Conservation (phyloP, 2,113 vertebrate species). For the Eurystomus gularis region DNA sequence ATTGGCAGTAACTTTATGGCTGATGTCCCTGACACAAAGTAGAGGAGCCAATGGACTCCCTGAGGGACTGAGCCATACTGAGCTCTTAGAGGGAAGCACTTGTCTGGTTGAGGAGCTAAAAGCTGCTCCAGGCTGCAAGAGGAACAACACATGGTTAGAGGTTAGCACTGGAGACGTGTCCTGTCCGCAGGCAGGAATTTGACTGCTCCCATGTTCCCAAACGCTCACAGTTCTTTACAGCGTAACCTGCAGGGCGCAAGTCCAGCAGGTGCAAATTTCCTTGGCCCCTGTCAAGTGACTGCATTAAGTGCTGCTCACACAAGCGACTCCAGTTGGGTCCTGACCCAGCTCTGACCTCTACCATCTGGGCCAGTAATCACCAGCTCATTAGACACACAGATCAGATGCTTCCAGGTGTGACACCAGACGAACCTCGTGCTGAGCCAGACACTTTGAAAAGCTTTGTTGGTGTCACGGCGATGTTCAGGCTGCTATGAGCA, state of each 20-base stretch:
- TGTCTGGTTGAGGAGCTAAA: neutral
- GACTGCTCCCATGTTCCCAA: neutral
- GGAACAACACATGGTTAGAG: neutral
- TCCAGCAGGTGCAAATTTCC: neutral
- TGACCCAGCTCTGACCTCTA: neutral
- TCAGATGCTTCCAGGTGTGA: neutral
- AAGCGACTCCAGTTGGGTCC: neutral
- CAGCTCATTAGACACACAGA: neutral
- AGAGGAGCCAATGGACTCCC: neutral
- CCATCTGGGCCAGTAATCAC: constrained; percentile 8
- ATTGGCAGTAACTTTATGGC: neutral
- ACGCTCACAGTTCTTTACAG: accelerated
- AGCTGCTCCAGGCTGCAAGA: neutral
- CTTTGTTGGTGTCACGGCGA: neutral
- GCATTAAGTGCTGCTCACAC: neutral
- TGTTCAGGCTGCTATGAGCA: neutral
- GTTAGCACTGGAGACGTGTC: neutral
- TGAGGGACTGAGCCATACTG: neutral
- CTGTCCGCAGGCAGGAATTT: neutral
- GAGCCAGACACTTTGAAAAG: neutral
- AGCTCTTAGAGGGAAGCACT: neutral
- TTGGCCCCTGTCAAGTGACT: neutral
- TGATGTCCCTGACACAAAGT: too few species aligned
- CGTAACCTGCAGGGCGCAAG: neutral
- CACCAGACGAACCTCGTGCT: accelerated